Evolutionary conservation across 2,888 invertebrate species (phyloP).

Genomic region (Entomobrya proxima): DNA sequence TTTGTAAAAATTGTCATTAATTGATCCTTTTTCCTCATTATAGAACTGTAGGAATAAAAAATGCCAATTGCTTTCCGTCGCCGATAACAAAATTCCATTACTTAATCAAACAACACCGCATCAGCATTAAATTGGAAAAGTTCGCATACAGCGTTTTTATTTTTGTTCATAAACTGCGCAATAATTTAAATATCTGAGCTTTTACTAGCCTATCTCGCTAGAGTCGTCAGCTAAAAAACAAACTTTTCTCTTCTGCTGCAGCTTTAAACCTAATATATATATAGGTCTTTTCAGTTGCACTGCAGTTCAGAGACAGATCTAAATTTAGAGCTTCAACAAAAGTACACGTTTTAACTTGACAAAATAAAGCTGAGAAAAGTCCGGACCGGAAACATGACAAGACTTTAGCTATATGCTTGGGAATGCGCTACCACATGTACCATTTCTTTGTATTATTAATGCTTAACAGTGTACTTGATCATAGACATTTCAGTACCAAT

Average conservation of each 20-base stretch:
- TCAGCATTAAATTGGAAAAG: not conserved
- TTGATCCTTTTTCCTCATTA: no score
- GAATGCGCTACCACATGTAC: no score
- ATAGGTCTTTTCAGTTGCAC: not conserved
- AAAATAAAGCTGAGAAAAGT: not conserved
- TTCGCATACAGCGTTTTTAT: not conserved
- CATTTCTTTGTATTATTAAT: not conserved
- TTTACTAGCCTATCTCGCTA: not conserved
- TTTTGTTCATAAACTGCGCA: slow-evolving; percentile 12
- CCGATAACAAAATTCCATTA: slow-evolving; percentile 3
- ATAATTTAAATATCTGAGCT: slow-evolving; percentile 11
- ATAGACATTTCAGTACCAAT: no score
- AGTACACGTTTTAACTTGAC: slow-evolving; percentile 14
- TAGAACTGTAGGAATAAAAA: not conserved
- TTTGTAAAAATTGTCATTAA: no score
- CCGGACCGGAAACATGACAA: slow-evolving; percentile 9
- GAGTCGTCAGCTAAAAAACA: no score
- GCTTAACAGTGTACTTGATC: no score
- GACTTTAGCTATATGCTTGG: no score
- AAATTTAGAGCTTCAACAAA: slow-evolving; percentile 54
- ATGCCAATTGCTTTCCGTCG: not conserved
- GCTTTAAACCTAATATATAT: not conserved
- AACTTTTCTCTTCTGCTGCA: not conserved
- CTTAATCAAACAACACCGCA: not conserved
- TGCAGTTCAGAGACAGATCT: slow-evolving; percentile 51